Percentiles rank a stretch among this genome's conserved stretches.
These are phyloP conservation scores for Datnioides undecimradiatus DNA, from an alignment of 2,113 vertebrate genomes.

Conservation along the genomic window DNA sequence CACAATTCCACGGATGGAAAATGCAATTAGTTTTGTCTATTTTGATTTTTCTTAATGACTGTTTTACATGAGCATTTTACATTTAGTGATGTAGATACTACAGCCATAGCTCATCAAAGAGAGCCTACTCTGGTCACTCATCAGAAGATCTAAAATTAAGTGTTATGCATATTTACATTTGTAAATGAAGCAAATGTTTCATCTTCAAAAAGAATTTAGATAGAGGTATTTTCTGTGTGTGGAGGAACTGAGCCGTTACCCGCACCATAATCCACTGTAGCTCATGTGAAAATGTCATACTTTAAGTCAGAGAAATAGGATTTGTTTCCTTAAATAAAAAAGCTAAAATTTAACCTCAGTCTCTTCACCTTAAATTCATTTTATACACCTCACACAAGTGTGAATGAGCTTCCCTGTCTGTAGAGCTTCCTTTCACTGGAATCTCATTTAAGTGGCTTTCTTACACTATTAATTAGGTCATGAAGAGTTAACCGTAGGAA, in stretches of 20 bases:
- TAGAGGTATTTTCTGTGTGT: conserved; percentile 10
- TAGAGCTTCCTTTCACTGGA: conserved; percentile 4
- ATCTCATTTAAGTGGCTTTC: conserved; percentile 35
- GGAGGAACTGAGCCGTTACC: not conserved
- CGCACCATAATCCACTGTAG: not conserved
- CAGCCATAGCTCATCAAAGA: not conserved
- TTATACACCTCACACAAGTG: conserved; percentile 62
- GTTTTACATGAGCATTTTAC: conserved; percentile 1
- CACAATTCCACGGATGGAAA: conserved; percentile 40
- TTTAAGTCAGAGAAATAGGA: not conserved
- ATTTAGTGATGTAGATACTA: not conserved
- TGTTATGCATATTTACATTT: not conserved
- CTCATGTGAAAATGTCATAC: not conserved
- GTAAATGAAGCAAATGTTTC: not conserved
- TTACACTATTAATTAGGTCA: conserved; percentile 81
- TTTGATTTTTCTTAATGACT: conserved; percentile 25
- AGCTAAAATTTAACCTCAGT: conserved; percentile 1
- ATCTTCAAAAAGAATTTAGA: not conserved
- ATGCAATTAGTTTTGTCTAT: conserved; percentile 23
- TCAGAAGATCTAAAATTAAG: not conserved
- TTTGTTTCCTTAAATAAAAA: conserved; percentile 44
- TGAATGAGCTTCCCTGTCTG: conserved; percentile 56
- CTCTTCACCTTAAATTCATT: conserved; percentile 42
- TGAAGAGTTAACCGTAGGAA: conserved; percentile 48
- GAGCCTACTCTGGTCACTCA: not conserved